Evolutionary conservation across 2,888 invertebrate genomes (phyloP).

Genomic region (Pachydiplax longipennis): DNA sequence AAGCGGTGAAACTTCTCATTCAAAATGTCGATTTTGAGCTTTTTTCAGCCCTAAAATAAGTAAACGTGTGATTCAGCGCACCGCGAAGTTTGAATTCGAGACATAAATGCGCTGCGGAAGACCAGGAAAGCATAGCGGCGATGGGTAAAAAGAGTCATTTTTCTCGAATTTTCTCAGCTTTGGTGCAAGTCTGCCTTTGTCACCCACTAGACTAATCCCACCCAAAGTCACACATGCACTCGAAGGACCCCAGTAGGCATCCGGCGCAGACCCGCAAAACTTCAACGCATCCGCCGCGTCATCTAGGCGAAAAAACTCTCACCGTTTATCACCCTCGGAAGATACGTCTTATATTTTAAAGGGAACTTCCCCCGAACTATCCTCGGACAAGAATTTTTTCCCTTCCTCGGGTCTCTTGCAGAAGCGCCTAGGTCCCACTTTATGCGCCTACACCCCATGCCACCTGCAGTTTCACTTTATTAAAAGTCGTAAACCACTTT

Average conservation of each 20-base stretch:
- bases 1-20: too few species aligned
- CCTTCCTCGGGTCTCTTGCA: background rate
- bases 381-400: background rate
- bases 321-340: background rate
- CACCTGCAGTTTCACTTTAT: conserved; percentile 38
- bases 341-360: background rate
- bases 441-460: background rate
- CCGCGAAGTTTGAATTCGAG: too few species aligned
- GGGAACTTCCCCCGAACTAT: background rate
- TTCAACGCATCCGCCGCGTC: background rate
- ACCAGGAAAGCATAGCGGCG: too few species aligned
- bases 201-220: background rate
- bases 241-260: too few species aligned
- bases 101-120: too few species aligned
- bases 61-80: too few species aligned
- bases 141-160: too few species aligned
- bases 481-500: conserved; percentile 43
- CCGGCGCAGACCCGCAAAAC: background rate
- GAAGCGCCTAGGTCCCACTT: background rate
- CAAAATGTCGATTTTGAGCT: too few species aligned
- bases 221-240: background rate
- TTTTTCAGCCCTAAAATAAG: too few species aligned
- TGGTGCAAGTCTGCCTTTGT: background rate
- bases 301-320: background rate
- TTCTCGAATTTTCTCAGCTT: too few species aligned